phyloP scores from a whole-genome alignment of 2,113 vertebrate species.

The Halcyon malimbica region DNA sequence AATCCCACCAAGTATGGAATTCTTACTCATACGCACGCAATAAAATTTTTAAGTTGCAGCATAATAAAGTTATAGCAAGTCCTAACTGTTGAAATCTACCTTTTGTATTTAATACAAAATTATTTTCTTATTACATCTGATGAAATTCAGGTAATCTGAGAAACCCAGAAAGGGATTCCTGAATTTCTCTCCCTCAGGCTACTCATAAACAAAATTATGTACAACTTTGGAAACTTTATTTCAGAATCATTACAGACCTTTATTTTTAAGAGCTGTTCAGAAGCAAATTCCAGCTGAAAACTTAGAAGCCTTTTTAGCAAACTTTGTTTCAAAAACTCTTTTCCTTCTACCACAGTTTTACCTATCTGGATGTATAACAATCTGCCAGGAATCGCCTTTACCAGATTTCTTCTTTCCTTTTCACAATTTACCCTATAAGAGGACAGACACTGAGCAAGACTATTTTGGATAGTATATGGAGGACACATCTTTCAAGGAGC shows the following conservation, averaged over 20 bases:
- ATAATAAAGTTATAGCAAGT: conserved; percentile 44
- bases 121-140: conserved; percentile 59
- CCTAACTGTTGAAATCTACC: conserved; percentile 42
- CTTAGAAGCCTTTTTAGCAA: neutral
- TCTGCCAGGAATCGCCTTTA: neutral
- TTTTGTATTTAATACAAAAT: conserved; percentile 61
- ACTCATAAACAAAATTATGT: conserved; percentile 63
- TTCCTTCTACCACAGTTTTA: neutral
- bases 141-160: conserved; percentile 63
- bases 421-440: neutral
- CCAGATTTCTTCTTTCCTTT: neutral
- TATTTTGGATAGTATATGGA: neutral
- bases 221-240: conserved; percentile 47
- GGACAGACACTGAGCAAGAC: neutral
- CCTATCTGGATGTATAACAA: neutral
- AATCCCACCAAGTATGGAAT: neutral
- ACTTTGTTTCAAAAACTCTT: neutral
- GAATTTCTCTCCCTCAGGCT: conserved; percentile 57
- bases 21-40: neutral
- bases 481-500: neutral
- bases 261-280: conserved; percentile 26
- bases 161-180: conserved; percentile 55
- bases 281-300: conserved; percentile 43
- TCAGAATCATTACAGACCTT: conserved; percentile 24
- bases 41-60: conserved; percentile 20